phyloP scores from a whole-genome alignment of 2,797 vertebrate species.

The Lutjanus campechanus region DNA sequence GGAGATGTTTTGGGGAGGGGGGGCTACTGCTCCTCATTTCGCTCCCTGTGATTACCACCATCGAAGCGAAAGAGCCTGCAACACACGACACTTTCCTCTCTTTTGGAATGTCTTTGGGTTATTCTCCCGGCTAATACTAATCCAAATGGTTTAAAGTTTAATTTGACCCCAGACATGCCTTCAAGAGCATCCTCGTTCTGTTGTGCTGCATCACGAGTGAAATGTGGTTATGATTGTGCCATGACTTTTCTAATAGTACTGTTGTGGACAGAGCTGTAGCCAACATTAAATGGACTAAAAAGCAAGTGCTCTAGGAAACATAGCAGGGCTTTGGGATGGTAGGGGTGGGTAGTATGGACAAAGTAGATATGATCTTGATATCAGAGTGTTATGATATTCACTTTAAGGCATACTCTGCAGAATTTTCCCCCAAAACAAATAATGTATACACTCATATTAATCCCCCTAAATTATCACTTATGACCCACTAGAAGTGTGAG shows the following conservation, averaged over 20 bases:
- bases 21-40: slow-evolving; percentile 27
- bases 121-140: slow-evolving; percentile 12
- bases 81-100: neutral
- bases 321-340: neutral
- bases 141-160: slow-evolving; percentile 36
- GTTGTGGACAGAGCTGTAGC: slow-evolving; percentile 10
- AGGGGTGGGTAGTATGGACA: neutral
- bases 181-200: too few relatives aligned
- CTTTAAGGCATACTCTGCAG: too few relatives aligned
- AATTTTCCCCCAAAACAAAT: too few relatives aligned
- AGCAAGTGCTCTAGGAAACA: neutral
- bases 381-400: neutral
- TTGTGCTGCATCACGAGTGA: slow-evolving; percentile 14
- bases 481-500: too few relatives aligned
- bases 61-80: slow-evolving; percentile 12
- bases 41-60: slow-evolving; percentile 37
- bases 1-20: neutral
- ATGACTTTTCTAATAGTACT: slow-evolving; percentile 17
- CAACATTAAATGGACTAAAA: slow-evolving; percentile 8
- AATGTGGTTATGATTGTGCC: slow-evolving; percentile 13
- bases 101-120: slow-evolving; percentile 5
- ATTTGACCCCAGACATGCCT: slow-evolving; percentile 1
- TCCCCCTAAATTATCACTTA: too few relatives aligned
- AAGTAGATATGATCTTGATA: neutral
- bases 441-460: too few relatives aligned